phyloP scores from a whole-genome alignment of 2,113 vertebrate species.

The Bucco capensis region DNA sequence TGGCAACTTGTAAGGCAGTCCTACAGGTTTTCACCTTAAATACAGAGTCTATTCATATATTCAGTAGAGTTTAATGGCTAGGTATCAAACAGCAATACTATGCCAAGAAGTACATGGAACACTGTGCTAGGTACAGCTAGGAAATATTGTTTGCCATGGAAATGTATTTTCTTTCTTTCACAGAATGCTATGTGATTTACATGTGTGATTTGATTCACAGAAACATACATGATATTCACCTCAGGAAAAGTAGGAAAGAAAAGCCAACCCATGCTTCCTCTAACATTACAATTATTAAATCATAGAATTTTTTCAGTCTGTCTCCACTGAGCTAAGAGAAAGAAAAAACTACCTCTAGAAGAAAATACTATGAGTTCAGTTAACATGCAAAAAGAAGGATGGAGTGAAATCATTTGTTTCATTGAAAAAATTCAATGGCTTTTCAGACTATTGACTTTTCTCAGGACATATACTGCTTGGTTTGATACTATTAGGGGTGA shows the following conservation, averaged over 20 bases:
- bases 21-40: not conserved
- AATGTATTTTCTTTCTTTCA: not conserved
- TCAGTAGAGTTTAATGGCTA: not conserved
- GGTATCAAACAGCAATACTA: not conserved
- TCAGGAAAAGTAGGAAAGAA: not conserved
- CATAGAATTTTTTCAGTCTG: not conserved
- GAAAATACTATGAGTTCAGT: not conserved
- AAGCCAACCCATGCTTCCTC: not conserved
- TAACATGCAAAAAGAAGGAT: not conserved
- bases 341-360: not conserved
- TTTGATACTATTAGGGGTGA: not conserved
- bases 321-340: not conserved
- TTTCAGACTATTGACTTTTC: not conserved
- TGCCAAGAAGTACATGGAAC: not conserved
- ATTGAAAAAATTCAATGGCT: not conserved
- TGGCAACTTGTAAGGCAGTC: not conserved
- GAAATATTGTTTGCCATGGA: not conserved
- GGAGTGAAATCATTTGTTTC: not conserved
- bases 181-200: not conserved
- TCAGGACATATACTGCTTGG: not conserved
- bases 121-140: not conserved
- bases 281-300: not conserved
- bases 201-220: not conserved
- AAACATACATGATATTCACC: not conserved
- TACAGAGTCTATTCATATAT: not conserved